phyloP scores from a whole-genome alignment of 2,888 invertebrate genomes.

The Caenorhabditis parvicauda region DNA sequence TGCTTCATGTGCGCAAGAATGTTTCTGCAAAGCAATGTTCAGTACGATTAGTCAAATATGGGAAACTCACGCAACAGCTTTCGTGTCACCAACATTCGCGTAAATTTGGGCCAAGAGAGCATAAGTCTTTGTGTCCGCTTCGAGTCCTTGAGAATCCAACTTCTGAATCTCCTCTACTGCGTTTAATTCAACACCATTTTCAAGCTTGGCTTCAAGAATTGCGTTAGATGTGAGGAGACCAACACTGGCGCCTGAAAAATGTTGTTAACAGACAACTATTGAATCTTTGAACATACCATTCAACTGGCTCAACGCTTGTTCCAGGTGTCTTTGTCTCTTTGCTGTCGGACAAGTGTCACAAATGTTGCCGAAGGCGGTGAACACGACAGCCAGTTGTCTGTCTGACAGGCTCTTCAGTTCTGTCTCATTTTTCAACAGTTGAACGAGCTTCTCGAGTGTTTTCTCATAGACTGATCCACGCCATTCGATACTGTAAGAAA shows the following conservation, averaged over 20 bases:
- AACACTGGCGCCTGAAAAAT: slow-evolving; percentile 5
- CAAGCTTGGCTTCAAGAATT: slow-evolving; percentile 21
- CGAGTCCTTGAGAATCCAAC: slow-evolving; percentile 18
- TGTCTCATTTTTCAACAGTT: slow-evolving; percentile 7
- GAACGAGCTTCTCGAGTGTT: slow-evolving; percentile 12
- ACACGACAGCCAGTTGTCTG: slow-evolving; percentile 22
- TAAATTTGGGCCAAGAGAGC: slow-evolving; percentile 22
- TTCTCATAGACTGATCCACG: slow-evolving; percentile 19
- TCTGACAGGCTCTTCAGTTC: slow-evolving; percentile 17
- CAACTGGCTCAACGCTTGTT: too few relatives aligned
- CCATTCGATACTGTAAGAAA: slow-evolving; percentile 28
- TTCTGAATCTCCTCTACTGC: slow-evolving; percentile 20
- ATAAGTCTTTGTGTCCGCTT: slow-evolving; percentile 14
- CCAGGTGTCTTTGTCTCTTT: slow-evolving; percentile 9
- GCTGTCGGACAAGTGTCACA: slow-evolving; percentile 25
- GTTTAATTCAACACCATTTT: slow-evolving; percentile 14
- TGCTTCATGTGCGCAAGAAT: slow-evolving; percentile 25
- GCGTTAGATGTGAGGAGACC: slow-evolving; percentile 15
- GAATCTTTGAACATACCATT: neutral
- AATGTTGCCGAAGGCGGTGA: slow-evolving; percentile 16
- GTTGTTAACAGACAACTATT: neutral
- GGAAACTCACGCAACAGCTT: slow-evolving; percentile 19
- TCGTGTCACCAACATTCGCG: slow-evolving; percentile 23
- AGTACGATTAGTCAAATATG: neutral
- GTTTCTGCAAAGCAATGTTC: slow-evolving; percentile 6